Percentiles rank a stretch among this genome's conserved stretches.
These are phyloP conservation scores for Chymomyza fuscimana DNA, from an alignment of 2,888 invertebrate species.

Conservation along the genomic window DNA sequence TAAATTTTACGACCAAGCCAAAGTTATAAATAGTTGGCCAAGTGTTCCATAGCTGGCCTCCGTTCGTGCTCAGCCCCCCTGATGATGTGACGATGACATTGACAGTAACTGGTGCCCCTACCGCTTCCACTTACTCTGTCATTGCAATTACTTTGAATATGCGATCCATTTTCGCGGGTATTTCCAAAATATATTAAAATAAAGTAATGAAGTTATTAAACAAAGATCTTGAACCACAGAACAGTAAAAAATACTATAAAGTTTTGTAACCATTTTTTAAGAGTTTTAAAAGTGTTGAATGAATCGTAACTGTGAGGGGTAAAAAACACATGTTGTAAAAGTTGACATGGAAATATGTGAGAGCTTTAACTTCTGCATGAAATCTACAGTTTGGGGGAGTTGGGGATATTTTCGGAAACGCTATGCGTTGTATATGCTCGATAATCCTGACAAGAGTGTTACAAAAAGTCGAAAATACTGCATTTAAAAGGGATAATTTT, in stretches of 20 bases:
- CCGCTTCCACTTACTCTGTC: neutral
- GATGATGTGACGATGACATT: constrained; percentile 49
- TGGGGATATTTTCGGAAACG: no score
- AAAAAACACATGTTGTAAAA: no score
- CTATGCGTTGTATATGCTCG: no score
- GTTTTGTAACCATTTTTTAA: neutral
- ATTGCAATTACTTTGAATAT: neutral
- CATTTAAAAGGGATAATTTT: no score
- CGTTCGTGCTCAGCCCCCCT: constrained; percentile 13
- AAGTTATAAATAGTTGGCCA: constrained; percentile 68
- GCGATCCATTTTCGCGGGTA: constrained; percentile 24
- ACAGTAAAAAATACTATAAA: neutral
- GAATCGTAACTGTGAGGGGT: neutral
- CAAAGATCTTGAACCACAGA: neutral
- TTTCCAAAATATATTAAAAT: neutral
- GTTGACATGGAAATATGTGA: no score
- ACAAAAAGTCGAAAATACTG: no score
- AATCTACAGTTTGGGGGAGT: no score
- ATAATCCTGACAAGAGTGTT: no score
- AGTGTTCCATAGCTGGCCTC: constrained; percentile 24
- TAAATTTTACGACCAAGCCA: constrained; percentile 62
- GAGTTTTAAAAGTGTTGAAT: neutral
- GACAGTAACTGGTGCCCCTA: neutral
- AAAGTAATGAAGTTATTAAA: constrained; percentile 12
- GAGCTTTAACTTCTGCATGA: no score